Evolutionary conservation across 1,140 invertebrate species (phyloP), one percentile per base, ranked within the genome.

Genomic region (Heliconius himera): DNA sequence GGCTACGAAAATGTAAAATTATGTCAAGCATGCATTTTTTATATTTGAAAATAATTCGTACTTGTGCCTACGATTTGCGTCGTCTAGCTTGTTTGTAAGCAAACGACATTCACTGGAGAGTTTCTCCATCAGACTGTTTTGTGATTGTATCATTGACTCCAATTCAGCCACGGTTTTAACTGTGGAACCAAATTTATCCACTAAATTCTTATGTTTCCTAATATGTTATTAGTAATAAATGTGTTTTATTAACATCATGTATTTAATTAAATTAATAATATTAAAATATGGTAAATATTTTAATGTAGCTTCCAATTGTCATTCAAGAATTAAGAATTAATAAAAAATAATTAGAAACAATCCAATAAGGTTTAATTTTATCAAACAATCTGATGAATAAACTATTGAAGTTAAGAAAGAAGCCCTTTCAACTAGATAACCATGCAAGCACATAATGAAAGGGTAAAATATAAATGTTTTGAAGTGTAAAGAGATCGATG

Each of bases 71-170:
- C 96, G 95, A 91, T 96, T 96, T 91, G 97, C 96, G 94, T 97
- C 97, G 96, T 98, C 97, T 95, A 98, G 96, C 96, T 97, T 97
- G 94, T 96, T 95, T 90, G 97, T 98, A 94, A 98, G 96, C 94
- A 96, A 96, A 95, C 97, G 97, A 96, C 97, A 98, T 96, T 98
- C 97, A 88, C 95, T 95, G 88, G 97, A 97, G 90, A 98, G 96
- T 96, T 97, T 97, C 95, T 97, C 97, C 96, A 98, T 97, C 96
- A 98, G 96, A 96, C 96, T 96, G 95, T 97, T 97, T 96, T 98
- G 97, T 94, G 96, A 97, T 94, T 96, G 96, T 95, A 98, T 96
- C 96, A 97, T 97, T 91, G 96, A 96, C 96, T 98, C 97, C 95
- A 98, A 96, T 95, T 97, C 97, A 95, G 96, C 96, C 93, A 98